Evolutionary conservation across 1,140 invertebrate species (phyloP).

Genomic region (Lepidostoma basale): DNA sequence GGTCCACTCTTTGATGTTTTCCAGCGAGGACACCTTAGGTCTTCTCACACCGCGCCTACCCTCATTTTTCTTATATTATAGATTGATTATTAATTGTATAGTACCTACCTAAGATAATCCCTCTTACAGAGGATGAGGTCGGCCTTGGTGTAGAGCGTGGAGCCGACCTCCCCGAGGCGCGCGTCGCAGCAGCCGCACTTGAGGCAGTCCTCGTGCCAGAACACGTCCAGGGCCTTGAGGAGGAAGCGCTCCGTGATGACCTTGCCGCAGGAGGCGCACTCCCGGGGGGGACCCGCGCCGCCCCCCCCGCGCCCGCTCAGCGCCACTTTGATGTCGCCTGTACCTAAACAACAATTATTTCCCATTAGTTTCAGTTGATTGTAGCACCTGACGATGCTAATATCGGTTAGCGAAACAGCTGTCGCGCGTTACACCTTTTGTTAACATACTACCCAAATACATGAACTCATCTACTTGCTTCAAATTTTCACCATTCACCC

Average conservation of each 20-base stretch:
- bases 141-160: constrained; percentile 89
- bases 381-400: no score
- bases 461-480: no score
- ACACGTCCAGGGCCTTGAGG: constrained; percentile 82
- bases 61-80: no score
- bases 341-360: constrained; percentile 52
- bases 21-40: no score
- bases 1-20: no score
- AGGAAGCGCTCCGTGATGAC: constrained; percentile 77
- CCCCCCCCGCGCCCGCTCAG: constrained; percentile 45
- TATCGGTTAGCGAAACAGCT: not conserved
- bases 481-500: no score
- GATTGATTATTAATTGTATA: no score
- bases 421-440: no score
- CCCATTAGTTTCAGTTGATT: no score
- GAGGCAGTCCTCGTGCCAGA: constrained; percentile 94
- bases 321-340: constrained; percentile 57
- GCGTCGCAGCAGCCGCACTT: constrained; percentile 94
- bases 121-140: constrained; percentile 92
- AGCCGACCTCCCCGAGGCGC: constrained; percentile 88
- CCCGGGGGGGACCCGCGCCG: constrained; percentile 56
- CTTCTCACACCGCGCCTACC: no score
- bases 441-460: not conserved
- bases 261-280: constrained; percentile 79
- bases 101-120: constrained; percentile 88